Evolutionary conservation across 92 coral and sea anemone genomes (phyloP), one percentile per base, ranked within the genome.

Genomic region (Phenganax subtilis): DNA sequence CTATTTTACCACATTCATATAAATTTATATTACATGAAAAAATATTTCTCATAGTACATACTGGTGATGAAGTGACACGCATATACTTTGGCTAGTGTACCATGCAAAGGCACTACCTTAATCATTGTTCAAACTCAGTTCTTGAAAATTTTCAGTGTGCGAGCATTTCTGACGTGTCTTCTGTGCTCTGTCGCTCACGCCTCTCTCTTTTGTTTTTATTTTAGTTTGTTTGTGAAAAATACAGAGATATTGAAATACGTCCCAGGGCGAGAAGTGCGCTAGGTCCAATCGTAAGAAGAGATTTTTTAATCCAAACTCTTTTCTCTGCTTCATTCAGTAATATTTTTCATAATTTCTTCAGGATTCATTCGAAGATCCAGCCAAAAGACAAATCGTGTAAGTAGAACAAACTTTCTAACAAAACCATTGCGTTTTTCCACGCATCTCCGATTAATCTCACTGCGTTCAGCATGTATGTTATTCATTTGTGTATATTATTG

Each of bases 291-390:
- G 83, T 79, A 28, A 63, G 83, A 62, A 78, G 51, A 12, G 30
- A 54, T 27, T 20, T n/a, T 27, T 9, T 3, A 15, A 29, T 27
- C 28, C 2, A 51, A 17, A 0, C 56, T 3, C 25, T 14, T 72
- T 44, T 37, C 47, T 37, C 0, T 5, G 2, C 47, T 37, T 37
- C 47, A 37, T 37, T 37, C 47, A 37, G 47, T 37, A 37, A 37
- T 37, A 1, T 2, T 37, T 37, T 37, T 37, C 47, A 37, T 37
- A 37, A 61, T 28, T 61, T 30, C 54, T 44, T 20, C 74, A 79
- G 83, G 83, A 79, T 47, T 79, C 83, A 44, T 79, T 79, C 16
- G 83, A 79, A 63, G 83, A 79, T 55, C 83, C 83, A 51, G 83
- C 63, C 55, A 79, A 65, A 15, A 79, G 54, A 62, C 63, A 17